Evolutionary conservation across 2,797 vertebrate genomes (phyloP).

Genomic region (Alca torda): DNA sequence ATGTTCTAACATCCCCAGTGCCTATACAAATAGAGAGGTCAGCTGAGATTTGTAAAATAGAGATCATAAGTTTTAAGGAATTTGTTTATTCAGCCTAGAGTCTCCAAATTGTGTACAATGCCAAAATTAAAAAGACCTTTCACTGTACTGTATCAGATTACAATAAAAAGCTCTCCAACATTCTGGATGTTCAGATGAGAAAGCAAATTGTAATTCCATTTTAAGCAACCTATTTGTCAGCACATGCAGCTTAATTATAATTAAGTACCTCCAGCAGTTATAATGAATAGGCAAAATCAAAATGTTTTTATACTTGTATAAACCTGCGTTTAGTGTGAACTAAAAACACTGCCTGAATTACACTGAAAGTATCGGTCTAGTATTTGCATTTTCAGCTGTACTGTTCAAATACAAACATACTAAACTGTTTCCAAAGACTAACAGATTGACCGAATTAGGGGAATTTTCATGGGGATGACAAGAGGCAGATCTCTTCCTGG

Average conservation of each 20-base stretch:
- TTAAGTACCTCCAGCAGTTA: constrained; percentile 47
- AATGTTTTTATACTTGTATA: constrained; percentile 18
- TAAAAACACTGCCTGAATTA: constrained; percentile 40
- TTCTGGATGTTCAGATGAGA: constrained; percentile 33
- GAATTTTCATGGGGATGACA: not conserved
- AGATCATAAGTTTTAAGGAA: constrained; percentile 72
- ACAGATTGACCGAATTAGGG: constrained; percentile 11
- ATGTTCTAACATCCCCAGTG: constrained; percentile 58
- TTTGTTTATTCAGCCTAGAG: constrained; percentile 77
- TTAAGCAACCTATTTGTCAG: constrained; percentile 47
- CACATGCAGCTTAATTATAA: constrained; percentile 57
- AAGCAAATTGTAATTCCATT: constrained; percentile 55
- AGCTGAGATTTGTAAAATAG: constrained; percentile 75
- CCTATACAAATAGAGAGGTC: constrained; percentile 71
- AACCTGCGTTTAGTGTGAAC: constrained; percentile 14
- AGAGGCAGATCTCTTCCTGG: not conserved
- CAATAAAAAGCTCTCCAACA: constrained; percentile 39
- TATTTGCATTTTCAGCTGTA: not conserved
- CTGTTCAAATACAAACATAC: not conserved
- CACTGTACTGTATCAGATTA: constrained; percentile 61
- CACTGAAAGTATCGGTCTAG: not conserved
- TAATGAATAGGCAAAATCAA: constrained; percentile 16
- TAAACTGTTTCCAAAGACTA: not conserved
- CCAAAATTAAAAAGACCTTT: constrained; percentile 74
- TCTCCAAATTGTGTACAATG: constrained; percentile 66